phyloP scores from a whole-genome alignment of 2,888 invertebrate species.

The Rotaria macrura region DNA sequence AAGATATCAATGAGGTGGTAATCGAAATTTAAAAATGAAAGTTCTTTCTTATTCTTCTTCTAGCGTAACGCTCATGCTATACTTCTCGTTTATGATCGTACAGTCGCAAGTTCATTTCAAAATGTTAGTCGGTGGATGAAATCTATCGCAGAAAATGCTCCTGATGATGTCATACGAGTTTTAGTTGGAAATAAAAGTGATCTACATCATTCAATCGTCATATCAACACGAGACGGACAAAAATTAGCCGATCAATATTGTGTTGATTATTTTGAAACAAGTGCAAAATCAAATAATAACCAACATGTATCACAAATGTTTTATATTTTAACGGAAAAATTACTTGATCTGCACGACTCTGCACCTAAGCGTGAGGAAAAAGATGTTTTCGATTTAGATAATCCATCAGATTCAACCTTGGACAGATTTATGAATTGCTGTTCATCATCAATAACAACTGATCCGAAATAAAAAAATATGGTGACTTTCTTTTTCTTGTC shows the following conservation, averaged over 20 bases:
- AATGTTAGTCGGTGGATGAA: conserved; percentile 98
- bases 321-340: neutral
- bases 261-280: conserved; percentile 97
- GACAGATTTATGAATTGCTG: no score
- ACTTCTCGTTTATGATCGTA: conserved; percentile 96
- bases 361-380: no score
- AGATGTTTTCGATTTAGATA: no score
- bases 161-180: conserved; percentile 94
- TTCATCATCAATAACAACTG: no score
- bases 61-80: conserved; percentile 52
- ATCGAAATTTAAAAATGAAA: neutral
- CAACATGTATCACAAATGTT: neutral
- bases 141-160: conserved; percentile 92
- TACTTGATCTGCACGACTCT: neutral
- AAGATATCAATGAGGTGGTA: neutral
- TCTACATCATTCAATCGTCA: conserved; percentile 83
- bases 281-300: conserved; percentile 66
- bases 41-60: neutral
- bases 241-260: conserved; percentile 86
- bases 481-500: no score
- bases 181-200: conserved; percentile 92
- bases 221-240: conserved; percentile 87
- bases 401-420: neutral
- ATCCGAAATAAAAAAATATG: no score
- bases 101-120: conserved; percentile 95